Evolutionary conservation across 2,888 invertebrate genomes (phyloP), one percentile per base, ranked within the genome.

Genomic region (Eupeodes luniger): DNA sequence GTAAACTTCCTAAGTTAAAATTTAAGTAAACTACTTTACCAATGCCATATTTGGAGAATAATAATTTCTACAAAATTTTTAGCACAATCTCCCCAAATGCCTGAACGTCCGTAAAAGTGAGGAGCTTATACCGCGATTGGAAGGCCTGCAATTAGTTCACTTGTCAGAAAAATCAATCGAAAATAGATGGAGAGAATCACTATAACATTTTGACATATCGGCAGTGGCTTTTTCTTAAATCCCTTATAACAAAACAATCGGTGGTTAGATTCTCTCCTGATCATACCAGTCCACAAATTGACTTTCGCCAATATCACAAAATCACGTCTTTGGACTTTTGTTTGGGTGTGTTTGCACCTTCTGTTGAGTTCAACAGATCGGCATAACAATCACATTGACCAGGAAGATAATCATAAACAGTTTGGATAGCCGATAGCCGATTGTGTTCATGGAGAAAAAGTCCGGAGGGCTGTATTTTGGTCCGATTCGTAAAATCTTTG

Each of bases 91-190:
- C 27, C 89, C 89, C 91, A 91, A 10, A 77, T 80, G 4, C 90
- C 90, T 7, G 84, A 57, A 12, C 90, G 86, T 0, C 95, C 95
- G 91, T 95, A 94, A 92, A 96, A 97, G 92, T 97, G 97, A 0
- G 97, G 97, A 91, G 95, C 95, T 1, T 96, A 96, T 0, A 95
- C 94, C 7, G 95, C 95, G 91, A 96, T 94, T 0, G 96, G 96
- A 89, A 95, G 95, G 91, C 95, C 96, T 96, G 86, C 47, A 10
- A 34, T 19, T 9, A 5, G 11, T 27, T 55, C 16, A 16, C 14
- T 16, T 34, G 36, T 36, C 6, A 34, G 12, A 7, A 12, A 51
- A n/a, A 3, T 14, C 6, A 27, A 27, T 27, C 27, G 27, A 2
- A 34, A 51, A 9, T n/a, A n/a, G 1, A 16, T 5, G 10, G 27